Base-by-base conservation (phyloP, 2,113 vertebrate genomes). In the Salvelinus alpinus region DNA sequence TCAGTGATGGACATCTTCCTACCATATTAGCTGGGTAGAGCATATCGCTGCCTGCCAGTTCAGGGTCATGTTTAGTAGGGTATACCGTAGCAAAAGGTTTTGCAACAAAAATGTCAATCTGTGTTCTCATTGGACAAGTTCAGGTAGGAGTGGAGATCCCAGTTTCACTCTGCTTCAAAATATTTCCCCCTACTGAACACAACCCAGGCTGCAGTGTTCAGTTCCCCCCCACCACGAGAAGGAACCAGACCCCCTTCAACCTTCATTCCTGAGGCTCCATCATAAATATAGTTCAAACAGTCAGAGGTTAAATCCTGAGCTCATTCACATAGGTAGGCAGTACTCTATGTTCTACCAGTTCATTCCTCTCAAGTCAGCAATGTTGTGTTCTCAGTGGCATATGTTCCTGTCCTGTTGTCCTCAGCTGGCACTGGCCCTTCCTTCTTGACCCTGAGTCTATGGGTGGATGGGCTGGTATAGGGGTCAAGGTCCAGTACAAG, bases 201-300 rank as follows among this genome's bases (percentile, higher is more conserved):
- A 38, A 59, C 76, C 34, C 68, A 62, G 71, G 71, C 24, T 12
- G 18, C 20, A 5, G 34, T 16, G 16, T 68, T 62, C 74, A 14
- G 70, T 64, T 66, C 6, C n/a, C 38, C 9, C 38, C 9, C n/a
- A 31, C 29, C 29, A 20, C 22, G 1, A 20, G 22, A n/a, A 72
- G 72, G 70, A 78, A 75, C 67, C 38, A 44, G 38, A 44, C 38
- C 38, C 1, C 34, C 31, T 7, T 78, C 34, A 34, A 44, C 38
- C 38, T 44, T 44, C 29, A 75, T 65, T 47, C 80, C 74, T 62
- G 73, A 87, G 73, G 16, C 34, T 73, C 71, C 70, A 29, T 66
- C 66, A 87, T 86, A 88, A 87, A 87, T 85, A 79, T 2, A 79
- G 78, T 77, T 77, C 90, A 89, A 86, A 16, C 25, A 70, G 75